Conservation (phyloP, 2,113 vertebrate genomes). For the Dascyllus trimaculatus region DNA sequence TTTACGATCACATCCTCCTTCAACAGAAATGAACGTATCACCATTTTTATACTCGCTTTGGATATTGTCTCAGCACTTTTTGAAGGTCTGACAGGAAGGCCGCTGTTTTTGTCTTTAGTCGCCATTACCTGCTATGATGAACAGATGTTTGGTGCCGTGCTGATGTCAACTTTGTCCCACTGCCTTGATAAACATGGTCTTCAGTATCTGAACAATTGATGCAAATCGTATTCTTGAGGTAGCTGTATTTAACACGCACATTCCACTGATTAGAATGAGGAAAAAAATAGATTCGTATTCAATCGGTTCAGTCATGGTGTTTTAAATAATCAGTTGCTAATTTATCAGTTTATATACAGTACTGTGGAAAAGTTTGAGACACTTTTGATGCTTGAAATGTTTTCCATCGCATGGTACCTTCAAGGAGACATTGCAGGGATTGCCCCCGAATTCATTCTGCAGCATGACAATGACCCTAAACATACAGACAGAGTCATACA, state of each 20-base stretch:
- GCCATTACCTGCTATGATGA: slow-evolving; percentile 12
- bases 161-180: slow-evolving; percentile 3
- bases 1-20: slow-evolving; percentile 33
- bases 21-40: slow-evolving; percentile 51
- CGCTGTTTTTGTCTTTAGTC: neutral
- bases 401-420: too few relatives aligned
- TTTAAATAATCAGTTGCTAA: too few relatives aligned
- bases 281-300: neutral
- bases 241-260: neutral
- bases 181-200: neutral
- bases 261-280: too few relatives aligned
- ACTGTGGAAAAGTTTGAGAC: neutral
- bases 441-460: neutral
- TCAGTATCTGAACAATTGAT: neutral
- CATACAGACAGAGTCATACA: neutral
- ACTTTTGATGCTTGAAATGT: neutral
- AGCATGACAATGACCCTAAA: neutral
- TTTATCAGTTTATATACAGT: neutral
- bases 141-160: neutral
- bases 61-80: slow-evolving; percentile 15
- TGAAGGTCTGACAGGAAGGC: slow-evolving; percentile 8
- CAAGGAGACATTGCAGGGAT: neutral
- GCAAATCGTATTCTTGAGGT: neutral
- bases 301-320: neutral
- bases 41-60: slow-evolving; percentile 30